Conservation (phyloP, 1,140 invertebrate genomes). For the Pseudomyrmex concolor region DNA sequence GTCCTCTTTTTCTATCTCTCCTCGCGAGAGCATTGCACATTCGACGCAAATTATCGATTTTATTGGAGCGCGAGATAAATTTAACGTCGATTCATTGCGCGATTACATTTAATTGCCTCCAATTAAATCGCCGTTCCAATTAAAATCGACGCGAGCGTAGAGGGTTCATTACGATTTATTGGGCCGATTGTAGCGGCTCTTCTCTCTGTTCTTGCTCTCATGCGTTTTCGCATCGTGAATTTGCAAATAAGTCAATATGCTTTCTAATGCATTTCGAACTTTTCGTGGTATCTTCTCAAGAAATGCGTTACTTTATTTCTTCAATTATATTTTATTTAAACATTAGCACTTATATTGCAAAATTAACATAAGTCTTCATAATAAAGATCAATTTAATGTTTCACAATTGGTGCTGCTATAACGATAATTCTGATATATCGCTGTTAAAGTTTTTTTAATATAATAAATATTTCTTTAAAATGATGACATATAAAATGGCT, state of each 20-base stretch:
- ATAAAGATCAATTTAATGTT: background rate
- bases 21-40: conserved; percentile 16
- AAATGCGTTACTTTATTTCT: background rate
- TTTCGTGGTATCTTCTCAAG: background rate
- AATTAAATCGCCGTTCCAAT: conserved; percentile 74
- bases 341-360: background rate
- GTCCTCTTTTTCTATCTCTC: conserved; percentile 2
- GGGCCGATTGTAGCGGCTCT: conserved; percentile 33
- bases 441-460: background rate
- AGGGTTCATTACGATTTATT: conserved; percentile 66
- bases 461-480: conserved; percentile 44
- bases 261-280: background rate
- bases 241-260: conserved; percentile 16
- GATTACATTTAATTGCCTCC: conserved; percentile 74
- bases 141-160: conserved; percentile 63
- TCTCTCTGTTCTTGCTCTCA: conserved; percentile 17
- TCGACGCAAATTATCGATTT: conserved; percentile 59
- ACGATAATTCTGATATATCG: background rate
- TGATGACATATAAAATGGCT: background rate
- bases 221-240: conserved; percentile 7
- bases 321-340: conserved; percentile 11
- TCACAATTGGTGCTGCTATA: background rate
- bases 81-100: conserved; percentile 66
- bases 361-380: background rate
- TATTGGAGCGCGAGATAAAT: conserved; percentile 69